Base-by-base conservation (phyloP, 2,888 invertebrate species). In the Perizoma affinitatum region DNA sequence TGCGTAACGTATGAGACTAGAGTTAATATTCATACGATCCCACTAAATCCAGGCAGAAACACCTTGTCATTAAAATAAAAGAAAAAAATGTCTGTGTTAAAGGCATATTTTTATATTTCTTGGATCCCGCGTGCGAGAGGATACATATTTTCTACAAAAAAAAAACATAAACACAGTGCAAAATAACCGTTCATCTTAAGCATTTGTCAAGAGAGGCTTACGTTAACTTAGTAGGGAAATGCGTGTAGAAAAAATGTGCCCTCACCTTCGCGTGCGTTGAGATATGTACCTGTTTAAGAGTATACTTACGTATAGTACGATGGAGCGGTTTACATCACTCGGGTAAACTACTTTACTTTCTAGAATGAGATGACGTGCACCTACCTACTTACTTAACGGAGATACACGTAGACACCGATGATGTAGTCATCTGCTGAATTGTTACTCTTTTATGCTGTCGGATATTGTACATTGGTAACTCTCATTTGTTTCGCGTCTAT, bases 171-270 rank as follows among this genome's bases (percentile, higher is more conserved):
- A 87, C 86, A 86, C 80, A 82, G 83, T 79, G 84, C 83, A 86
- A 87, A 87, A 90, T 87, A 90, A 88, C 89, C 86, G 88, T 90
- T 88, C 87, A 88, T 90, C 89, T 88, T 85, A 84, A 83, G 82
- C 89, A 92, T 92, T 90, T 92, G 91, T 92, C 91, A 90, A 80
- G 82, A 78, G 84, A 77, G 87, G 90, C 90, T 90, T 90, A 90
- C 74, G 84, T 80, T 86, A 88, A 85, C 87, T 88, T 84, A 86
- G 86, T 82, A 84, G 82, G 84, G 82, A 82, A 83, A 82, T 79
- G 80, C 81, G 82, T 83, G 75, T 70, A 74, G 78, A 84, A 71
- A 22, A 86, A 84, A 84, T 79, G 80, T 74, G 77, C 80, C 80
- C 78, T 74, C 73, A 73, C 77, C 75, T 77, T 73, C 69, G 74